Base-by-base conservation (phyloP, 2,113 vertebrate species). In the Meriones unguiculatus region DNA sequence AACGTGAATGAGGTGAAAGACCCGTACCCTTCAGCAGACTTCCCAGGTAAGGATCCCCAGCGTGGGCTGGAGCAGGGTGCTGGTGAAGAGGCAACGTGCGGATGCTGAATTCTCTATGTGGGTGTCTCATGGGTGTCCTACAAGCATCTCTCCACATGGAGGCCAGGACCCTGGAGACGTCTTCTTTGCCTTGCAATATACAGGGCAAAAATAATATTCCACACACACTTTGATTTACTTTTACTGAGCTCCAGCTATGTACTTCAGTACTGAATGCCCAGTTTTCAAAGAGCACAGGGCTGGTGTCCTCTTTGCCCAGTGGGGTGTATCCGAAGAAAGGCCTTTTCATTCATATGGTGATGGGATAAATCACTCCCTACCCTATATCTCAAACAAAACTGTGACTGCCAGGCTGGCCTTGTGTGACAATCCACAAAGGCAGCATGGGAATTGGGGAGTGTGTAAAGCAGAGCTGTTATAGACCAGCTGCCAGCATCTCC, bases 1-100 rank as follows among this genome's bases (percentile, higher is more conserved):
- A 99, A 99, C 11, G 99, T 99, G 93, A 99, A 99, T 64, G 99
- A 99, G 98, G 99, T 99, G 89, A 99, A 99, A 98, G 99, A 99
- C 86, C 99, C 99, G 1, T 99, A 99, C 96, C 99, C 99, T 54
- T 99, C 99, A 24, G 99, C 99, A 20, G 99, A 99, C 97, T 99
- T 99, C 94, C 99, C 99, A 99, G 99, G 99, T 99, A 98, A 97
- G 92, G 0, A 12, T 54, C 62, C 93, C 0, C 15, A 59, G 75
- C 15, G 59, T 20, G 11, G 65, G 30, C 35, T n/a, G 72, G 24
- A 59, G 86, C 38, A 10, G 77, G 25, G 3, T 38, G 24, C 54
- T 13, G 52, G 10, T 20, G 0, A 1, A 9, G 38, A 25, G 73
- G 4, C 1, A 20, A 1, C 24, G 8, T 38, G 30, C 22, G 5